Conservation (phyloP, 2,797 vertebrate genomes). For the Cyprinodon diabolis region DNA sequence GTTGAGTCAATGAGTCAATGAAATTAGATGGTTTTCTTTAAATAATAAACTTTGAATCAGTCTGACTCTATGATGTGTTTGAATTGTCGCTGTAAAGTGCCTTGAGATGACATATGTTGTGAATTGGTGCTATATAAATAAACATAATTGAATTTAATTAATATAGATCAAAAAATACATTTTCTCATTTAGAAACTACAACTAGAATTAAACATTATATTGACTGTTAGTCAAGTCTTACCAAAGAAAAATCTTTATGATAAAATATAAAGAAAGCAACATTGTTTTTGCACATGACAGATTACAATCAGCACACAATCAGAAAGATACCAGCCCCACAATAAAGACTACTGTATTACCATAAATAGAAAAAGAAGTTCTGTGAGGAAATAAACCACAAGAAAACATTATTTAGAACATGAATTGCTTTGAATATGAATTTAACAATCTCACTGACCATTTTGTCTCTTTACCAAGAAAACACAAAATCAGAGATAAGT, state of each 20-base stretch:
- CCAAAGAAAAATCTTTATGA: background rate
- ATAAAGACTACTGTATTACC: too few relatives aligned
- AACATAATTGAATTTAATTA: too few relatives aligned
- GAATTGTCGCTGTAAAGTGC: too few relatives aligned
- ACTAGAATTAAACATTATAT: background rate
- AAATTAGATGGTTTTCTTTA: too few relatives aligned
- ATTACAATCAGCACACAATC: background rate
- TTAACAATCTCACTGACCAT: background rate
- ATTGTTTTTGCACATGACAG: background rate
- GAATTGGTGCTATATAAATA: too few relatives aligned
- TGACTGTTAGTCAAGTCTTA: background rate
- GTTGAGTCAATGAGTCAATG: too few relatives aligned
- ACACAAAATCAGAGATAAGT: too few relatives aligned
- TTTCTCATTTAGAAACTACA: background rate
- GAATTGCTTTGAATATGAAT: too few relatives aligned
- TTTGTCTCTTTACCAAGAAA: background rate
- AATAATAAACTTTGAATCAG: too few relatives aligned
- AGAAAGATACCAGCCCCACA: background rate
- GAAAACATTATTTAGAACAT: background rate
- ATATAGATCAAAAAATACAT: background rate
- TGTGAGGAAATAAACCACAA: background rate
- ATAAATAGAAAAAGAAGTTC: too few relatives aligned
- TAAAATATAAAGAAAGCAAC: background rate
- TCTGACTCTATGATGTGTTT: too few relatives aligned
- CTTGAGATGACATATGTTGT: too few relatives aligned